These are phyloP conservation scores for Hiodon tergisus DNA, from an alignment of 2,113 vertebrate species.

Conservation along the genomic window DNA sequence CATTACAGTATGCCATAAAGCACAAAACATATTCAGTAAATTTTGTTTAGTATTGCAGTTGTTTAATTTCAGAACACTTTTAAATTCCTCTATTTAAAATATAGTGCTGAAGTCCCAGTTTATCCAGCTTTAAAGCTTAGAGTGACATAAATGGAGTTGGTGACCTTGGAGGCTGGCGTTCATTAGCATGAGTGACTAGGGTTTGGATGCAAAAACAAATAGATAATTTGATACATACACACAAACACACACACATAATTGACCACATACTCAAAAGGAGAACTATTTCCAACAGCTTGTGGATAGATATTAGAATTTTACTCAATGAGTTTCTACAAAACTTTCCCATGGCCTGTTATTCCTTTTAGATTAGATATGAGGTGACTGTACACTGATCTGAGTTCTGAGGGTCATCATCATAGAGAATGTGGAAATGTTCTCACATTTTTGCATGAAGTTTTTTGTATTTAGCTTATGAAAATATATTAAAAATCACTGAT, in stretches of 20 bases:
- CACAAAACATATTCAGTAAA: slow-evolving; percentile 40
- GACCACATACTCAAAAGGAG: slow-evolving; percentile 25
- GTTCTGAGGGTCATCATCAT: no score
- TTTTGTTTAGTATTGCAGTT: slow-evolving; percentile 62
- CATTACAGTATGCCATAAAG: slow-evolving; percentile 39
- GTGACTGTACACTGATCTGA: no score
- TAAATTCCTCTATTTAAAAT: slow-evolving; percentile 42
- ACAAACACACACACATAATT: slow-evolving; percentile 43
- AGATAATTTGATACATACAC: slow-evolving; percentile 2
- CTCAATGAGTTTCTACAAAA: no score
- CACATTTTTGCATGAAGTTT: not conserved
- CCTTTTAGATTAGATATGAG: no score
- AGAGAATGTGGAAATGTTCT: not conserved
- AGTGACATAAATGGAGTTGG: slow-evolving; percentile 50
- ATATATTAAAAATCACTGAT: not conserved
- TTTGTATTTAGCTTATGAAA: not conserved
- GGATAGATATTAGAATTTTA: not conserved
- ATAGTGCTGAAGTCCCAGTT: slow-evolving; percentile 54
- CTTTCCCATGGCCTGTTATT: no score
- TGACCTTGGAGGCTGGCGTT: slow-evolving; percentile 42
- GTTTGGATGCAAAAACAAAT: slow-evolving; percentile 44
- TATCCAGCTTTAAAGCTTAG: slow-evolving; percentile 54
- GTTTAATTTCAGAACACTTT: slow-evolving; percentile 29
- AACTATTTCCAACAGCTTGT: slow-evolving; percentile 63
- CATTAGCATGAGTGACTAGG: slow-evolving; percentile 47